Percentiles rank a stretch among this genome's conserved stretches.
Conservation (phyloP, 2,113 vertebrate species). For the Forbesichthys papilliferus region DNA sequence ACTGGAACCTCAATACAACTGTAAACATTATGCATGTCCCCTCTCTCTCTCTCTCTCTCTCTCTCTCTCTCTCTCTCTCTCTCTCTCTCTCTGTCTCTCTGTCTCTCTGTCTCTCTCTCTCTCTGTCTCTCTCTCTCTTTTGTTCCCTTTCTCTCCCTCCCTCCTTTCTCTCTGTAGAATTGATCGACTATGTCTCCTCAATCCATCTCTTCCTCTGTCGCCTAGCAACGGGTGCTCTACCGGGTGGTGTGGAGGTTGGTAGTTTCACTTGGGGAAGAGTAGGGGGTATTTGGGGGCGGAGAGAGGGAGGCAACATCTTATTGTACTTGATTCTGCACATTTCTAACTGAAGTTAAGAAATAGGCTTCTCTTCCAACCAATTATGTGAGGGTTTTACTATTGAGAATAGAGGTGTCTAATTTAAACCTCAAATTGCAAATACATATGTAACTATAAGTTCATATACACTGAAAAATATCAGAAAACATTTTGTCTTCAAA, state of each 20-base stretch:
- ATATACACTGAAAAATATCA: conserved; percentile 34
- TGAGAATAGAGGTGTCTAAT: conserved; percentile 26
- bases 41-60: conserved; percentile 16
- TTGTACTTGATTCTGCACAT: conserved; percentile 62
- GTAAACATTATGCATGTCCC: conserved; percentile 70
- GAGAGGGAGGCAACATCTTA: conserved; percentile 57
- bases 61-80: conserved; percentile 40
- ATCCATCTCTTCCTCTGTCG: conserved; percentile 83
- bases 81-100: conserved; percentile 40
- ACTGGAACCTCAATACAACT: conserved; percentile 57
- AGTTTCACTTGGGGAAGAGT: conserved; percentile 60
- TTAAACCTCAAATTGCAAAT: conserved; percentile 24
- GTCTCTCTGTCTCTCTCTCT: conserved; percentile 40
- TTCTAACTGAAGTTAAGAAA: conserved; percentile 45
- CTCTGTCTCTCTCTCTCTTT: conserved; percentile 14
- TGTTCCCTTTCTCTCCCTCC: conserved; percentile 20
- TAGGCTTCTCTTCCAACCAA: conserved; percentile 38
- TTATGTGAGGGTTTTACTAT: conserved; percentile 33
- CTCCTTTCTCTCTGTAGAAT: conserved; percentile 75
- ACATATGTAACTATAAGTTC: conserved; percentile 25
- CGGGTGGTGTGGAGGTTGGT: conserved; percentile 78
- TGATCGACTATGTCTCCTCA: conserved; percentile 82
- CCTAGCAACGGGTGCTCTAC: conserved; percentile 83
- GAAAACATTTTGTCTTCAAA: no score
- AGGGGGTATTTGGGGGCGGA: conserved; percentile 21